Evolutionary conservation across 2,888 invertebrate species (phyloP), one percentile per base, ranked within the genome.

Genomic region (Drosophila mayaguana): DNA sequence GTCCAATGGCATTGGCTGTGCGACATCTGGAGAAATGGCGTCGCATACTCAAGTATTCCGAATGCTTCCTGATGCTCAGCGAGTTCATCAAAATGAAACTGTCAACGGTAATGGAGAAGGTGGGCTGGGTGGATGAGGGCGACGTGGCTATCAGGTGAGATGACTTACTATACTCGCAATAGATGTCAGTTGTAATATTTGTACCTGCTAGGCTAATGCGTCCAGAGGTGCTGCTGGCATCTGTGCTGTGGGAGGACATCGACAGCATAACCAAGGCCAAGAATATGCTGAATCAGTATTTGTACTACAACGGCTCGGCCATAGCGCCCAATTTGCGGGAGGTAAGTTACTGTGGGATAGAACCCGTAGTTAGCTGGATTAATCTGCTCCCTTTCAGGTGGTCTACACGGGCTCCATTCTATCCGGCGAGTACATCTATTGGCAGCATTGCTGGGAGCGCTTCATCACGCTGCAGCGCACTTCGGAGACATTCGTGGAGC

Each of bases 361-460:
- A 1, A 1, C 2, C 20, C 0, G 16, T 0, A 0, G 9, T 34
- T 3, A 1, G 0, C 1, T 5, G n/a, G 2, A 18, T 14, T 14
- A 2, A 12, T 8, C 14, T 22, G 4, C 22, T 20, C 4, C 0
- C 8, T 8, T 32, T 3, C n/a, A 93, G 93, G 92, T 92, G 51
- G 92, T 93, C 57, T 93, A 93, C 54, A 93, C 93, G n/a, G 93
- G 93, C 3, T 92, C 93, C 8, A 92, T 93, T 54, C 62, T 93
- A 3, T 93, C 93, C 3, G 93, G 93, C 2, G 93, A 93, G 76
- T 93, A 92, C 70, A 90, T 91, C 45, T 93, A 91, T 61, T 93
- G 93, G 93, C 93, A 93, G 73, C 92, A 92, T 55, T 93, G 93
- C 63, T 93, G 93, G 93, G 92, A 93, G 61, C 91, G 92, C 36